A percentile compares a stretch with the other conserved stretches of the same genome.
Conservation (phyloP, 1,140 invertebrate genomes). For the Zaprionus africanus region DNA sequence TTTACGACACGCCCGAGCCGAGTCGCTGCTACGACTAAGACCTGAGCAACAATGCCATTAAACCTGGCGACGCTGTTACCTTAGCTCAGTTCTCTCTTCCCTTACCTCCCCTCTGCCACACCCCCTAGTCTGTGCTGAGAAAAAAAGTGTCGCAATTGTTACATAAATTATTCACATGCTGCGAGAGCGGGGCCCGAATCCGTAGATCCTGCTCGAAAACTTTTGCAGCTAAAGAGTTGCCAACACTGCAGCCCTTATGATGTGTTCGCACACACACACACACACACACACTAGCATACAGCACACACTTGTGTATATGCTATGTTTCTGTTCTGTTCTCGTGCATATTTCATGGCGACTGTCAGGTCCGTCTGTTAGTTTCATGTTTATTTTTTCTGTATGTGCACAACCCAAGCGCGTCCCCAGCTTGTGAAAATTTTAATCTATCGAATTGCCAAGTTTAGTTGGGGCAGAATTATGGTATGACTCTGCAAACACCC, state of each 20-base stretch:
- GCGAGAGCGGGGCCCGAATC: conserved; percentile 32
- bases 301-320: conserved; percentile 3
- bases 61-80: conserved; percentile 59
- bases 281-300: conserved; percentile 22
- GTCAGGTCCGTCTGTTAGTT: conserved; percentile 75
- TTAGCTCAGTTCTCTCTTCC: neutral
- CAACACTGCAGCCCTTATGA: conserved; percentile 28
- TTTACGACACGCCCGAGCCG: conserved; percentile 73
- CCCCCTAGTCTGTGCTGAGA: conserved; percentile 2
- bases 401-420: conserved; percentile 21
- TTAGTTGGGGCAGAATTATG: neutral
- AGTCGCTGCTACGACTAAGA: conserved; percentile 34
- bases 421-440: conserved; percentile 6
- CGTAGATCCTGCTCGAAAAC: conserved; percentile 31
- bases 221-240: conserved; percentile 66
- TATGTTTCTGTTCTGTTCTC: conserved; percentile 17
- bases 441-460: conserved; percentile 8
- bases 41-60: conserved; percentile 78
- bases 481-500: neutral
- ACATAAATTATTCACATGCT: conserved; percentile 78
- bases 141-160: conserved; percentile 81
- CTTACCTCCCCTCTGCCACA: neutral
- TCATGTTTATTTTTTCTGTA: conserved; percentile 43
- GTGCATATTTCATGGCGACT: conserved; percentile 71
- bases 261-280: conserved; percentile 27